A percentile compares a stretch with the other conserved stretches of the same genome.
Conservation (phyloP, 1,140 invertebrate species). For the Brachystomella parvula region DNA sequence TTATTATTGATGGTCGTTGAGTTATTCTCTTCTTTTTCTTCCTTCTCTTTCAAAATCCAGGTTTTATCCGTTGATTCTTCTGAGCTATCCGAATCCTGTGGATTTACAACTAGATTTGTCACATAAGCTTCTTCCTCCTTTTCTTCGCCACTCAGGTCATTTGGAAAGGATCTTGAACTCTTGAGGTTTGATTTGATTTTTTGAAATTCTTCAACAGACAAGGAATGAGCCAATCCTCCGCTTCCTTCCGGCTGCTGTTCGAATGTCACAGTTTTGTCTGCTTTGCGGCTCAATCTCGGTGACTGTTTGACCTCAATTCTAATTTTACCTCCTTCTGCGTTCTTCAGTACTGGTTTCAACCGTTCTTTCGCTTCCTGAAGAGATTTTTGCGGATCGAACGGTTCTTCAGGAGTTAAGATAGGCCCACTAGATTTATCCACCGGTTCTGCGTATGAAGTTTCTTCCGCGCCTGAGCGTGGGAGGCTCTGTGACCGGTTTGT, state of each 20-base stretch:
- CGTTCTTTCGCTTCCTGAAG: conserved; percentile 34
- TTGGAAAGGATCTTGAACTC: conserved; percentile 73
- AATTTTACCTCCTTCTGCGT: conserved; percentile 19
- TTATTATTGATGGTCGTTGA: background rate
- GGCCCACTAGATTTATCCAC: too few relatives aligned
- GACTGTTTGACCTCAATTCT: conserved; percentile 40
- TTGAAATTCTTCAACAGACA: conserved; percentile 79
- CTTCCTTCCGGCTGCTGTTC: background rate
- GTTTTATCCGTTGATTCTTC: conserved; percentile 43
- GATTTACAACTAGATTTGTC: conserved; percentile 40
- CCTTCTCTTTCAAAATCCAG: conserved; percentile 41
- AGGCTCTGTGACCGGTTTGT: conserved; percentile 49
- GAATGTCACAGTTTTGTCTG: conserved; percentile 39
- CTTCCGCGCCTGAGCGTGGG: conserved; percentile 40
- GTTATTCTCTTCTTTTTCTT: background rate
- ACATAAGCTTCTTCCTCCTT: conserved; percentile 46
- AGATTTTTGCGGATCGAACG: conserved; percentile 32
- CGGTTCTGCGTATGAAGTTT: background rate
- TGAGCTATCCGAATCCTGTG: conserved; percentile 41
- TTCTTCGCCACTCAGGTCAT: conserved; percentile 57
- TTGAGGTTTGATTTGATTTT: conserved; percentile 70
- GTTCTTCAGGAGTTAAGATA: too few relatives aligned
- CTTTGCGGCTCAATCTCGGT: conserved; percentile 30
- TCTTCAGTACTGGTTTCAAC: conserved; percentile 32
- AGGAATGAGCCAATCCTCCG: conserved; percentile 59